Percentiles rank a stretch among this genome's conserved stretches.
These are phyloP conservation scores for Spilarctia lutea DNA, from an alignment of 2,888 invertebrate species.

Conservation along the genomic window DNA sequence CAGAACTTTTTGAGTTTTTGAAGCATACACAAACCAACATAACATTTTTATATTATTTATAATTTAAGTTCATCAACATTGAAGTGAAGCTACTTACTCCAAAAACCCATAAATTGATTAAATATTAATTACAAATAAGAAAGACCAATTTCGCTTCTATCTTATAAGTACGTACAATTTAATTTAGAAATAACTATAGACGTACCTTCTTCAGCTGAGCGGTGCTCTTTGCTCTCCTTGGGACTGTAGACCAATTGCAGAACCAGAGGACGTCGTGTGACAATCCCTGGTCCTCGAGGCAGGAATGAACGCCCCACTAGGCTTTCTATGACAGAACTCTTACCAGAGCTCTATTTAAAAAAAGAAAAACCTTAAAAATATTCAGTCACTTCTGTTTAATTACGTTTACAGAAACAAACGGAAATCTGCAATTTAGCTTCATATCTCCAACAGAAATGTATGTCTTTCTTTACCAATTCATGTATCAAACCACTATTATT, in stretches of 20 bases:
- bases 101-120: neutral
- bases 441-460: neutral
- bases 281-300: conserved; percentile 98
- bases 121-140: neutral
- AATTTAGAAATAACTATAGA: conserved; percentile 5
- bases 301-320: conserved; percentile 99
- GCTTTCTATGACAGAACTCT: conserved; percentile 99
- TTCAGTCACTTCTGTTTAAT: neutral
- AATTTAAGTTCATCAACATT: too few species aligned
- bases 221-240: conserved; percentile 94
- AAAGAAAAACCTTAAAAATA: conserved; percentile 15
- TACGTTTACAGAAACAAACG: neutral
- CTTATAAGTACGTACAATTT: neutral
- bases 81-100: too few species aligned
- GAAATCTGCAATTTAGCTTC: neutral
- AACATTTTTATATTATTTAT: too few species aligned
- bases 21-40: too few species aligned
- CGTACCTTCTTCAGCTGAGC: conserved; percentile 94
- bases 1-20: too few species aligned
- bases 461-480: neutral
- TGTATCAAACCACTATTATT: neutral
- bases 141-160: neutral
- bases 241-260: conserved; percentile 97
- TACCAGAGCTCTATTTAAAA: conserved; percentile 98
- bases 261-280: conserved; percentile 97